Base-by-base conservation (phyloP, 2,888 invertebrate species). In the Macrostomum cliftonense region DNA sequence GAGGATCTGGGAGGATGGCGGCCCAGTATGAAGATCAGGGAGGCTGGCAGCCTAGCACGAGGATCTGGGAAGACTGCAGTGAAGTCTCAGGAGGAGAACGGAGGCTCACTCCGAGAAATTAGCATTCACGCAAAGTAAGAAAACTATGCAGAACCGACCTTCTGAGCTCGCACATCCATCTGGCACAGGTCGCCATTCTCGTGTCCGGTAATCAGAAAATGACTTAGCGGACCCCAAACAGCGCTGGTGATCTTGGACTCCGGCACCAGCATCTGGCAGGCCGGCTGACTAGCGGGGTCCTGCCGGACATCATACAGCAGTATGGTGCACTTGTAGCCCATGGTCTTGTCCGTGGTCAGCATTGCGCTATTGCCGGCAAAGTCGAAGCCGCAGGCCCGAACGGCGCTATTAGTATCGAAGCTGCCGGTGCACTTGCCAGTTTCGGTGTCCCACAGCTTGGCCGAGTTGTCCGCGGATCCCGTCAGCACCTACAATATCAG, bases 401-500 rank as follows among this genome's bases (percentile, higher is more conserved):
- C 89, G 7, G 93, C 83, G 28, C 44, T 49, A 21, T 14, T 20
- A 14, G 49, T 49, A n/a, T 49, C 46, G 16, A 49, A 20, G n/a
- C 47, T 44, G 43, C 37, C 11, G 20, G 12, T 20, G 14, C 13
- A 14, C 51, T 54, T 78, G 67, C 89, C 82, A 53, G 74, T 77
- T 58, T 76, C 72, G 55, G 73, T 71, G 70, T 97, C 93, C 97
- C 97, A 99, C 54, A 93, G 69, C 67, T 79, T 78, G 52, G 87
- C 78, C 5, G 82, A 79, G 73, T 86, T 87, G 71, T 97, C 97
- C 71, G 88, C 95, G 64, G 86, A 84, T 19, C 93, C 93, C 1
- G 93, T 84, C 54, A 88, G 78, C 45, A 95, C 45, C 28, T 16
- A 9, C 9, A 16, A 7, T 17, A 40, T 17, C 9, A 40, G 19